Conservation (phyloP, 2,113 vertebrate genomes). For the Rhizomys pruinosus region DNA sequence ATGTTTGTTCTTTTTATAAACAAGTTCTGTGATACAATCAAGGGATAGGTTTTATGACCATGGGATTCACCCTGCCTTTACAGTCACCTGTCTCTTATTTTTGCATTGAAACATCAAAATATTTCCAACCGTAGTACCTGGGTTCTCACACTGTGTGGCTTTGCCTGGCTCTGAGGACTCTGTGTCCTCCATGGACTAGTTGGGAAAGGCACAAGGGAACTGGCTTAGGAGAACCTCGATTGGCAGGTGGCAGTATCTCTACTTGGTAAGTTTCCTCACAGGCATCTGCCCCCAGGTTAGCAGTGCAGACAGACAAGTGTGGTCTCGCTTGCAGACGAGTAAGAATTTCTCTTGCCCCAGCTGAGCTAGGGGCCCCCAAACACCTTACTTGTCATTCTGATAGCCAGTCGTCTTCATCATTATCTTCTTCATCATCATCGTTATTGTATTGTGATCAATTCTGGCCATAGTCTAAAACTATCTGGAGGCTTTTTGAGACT, state of each 20-base stretch:
- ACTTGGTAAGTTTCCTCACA: background rate
- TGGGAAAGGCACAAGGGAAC: background rate
- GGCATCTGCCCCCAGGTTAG: background rate
- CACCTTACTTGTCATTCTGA: background rate
- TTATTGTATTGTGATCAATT: no score
- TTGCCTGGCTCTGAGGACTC: background rate
- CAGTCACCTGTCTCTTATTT: background rate
- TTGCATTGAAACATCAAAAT: no score
- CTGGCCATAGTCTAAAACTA: background rate
- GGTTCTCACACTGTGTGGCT: background rate
- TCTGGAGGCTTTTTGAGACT: background rate
- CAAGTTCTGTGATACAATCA: background rate
- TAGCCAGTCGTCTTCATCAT: no score
- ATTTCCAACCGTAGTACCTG: background rate
- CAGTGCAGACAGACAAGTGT: background rate
- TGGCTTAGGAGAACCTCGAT: background rate
- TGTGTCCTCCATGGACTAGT: background rate
- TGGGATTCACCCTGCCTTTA: background rate
- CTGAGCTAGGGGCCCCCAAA: background rate
- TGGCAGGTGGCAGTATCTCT: background rate
- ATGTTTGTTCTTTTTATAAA: background rate
- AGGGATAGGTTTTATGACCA: conserved; percentile 1
- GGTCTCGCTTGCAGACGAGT: background rate
- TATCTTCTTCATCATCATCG: background rate
- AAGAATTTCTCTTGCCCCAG: no score